Conservation (phyloP, 2,113 vertebrate genomes). For the Odontesthes bonariensis region DNA sequence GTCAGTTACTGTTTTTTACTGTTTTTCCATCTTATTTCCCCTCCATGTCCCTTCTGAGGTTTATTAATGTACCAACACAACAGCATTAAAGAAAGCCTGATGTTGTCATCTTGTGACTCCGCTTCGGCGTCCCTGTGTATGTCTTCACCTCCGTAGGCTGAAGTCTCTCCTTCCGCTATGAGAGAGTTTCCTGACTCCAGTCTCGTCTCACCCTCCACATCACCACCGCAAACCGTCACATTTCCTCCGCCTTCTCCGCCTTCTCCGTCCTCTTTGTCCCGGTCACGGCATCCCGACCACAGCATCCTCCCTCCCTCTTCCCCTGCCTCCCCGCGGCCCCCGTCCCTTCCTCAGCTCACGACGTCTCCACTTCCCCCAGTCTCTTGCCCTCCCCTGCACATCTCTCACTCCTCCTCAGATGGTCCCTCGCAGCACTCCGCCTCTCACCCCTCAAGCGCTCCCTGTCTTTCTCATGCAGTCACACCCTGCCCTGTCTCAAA, state of each 20-base stretch:
- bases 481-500: constrained; percentile 56
- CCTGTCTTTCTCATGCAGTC: constrained; percentile 9
- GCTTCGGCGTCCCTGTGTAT: constrained; percentile 48
- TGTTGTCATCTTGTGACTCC: constrained; percentile 8
- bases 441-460: background rate
- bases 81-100: background rate
- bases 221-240: constrained; percentile 74
- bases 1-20: too few relatives aligned
- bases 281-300: constrained; percentile 31
- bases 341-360: constrained; percentile 43
- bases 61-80: background rate
- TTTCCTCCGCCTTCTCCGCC: constrained; percentile 43
- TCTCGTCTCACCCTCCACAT: constrained; percentile 53
- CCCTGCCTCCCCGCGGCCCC: constrained; percentile 43
- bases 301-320: constrained; percentile 23
- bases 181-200: constrained; percentile 42
- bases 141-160: constrained; percentile 69
- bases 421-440: constrained; percentile 16
- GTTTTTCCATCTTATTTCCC: constrained; percentile 8
- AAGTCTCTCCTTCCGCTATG: constrained; percentile 41
- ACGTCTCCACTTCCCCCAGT: constrained; percentile 30
- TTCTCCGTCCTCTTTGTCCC: constrained; percentile 17
- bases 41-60: constrained; percentile 34
- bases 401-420: constrained; percentile 2
- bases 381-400: constrained; percentile 31